Evolutionary conservation across 1,140 invertebrate species (phyloP).

Genomic region (Psix sp.): DNA sequence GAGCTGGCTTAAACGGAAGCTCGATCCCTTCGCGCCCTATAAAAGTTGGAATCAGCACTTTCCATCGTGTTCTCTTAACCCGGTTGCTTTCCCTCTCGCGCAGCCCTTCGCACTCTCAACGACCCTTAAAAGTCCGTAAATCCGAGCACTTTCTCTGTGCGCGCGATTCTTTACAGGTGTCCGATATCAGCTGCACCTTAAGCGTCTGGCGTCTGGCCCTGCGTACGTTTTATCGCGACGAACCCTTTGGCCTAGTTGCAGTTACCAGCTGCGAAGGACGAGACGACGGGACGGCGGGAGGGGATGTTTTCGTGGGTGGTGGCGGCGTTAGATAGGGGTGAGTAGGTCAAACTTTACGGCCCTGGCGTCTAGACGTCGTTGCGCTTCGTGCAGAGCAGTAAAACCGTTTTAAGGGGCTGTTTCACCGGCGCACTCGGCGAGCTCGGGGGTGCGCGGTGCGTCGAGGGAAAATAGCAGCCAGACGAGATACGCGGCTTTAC

Average conservation of each 20-base stretch:
- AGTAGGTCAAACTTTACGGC: constrained; percentile 78
- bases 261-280: constrained; percentile 10
- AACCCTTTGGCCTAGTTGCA: constrained; percentile 67
- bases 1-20: no score
- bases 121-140: constrained; percentile 33
- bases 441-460: constrained; percentile 7
- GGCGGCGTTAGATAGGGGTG: constrained; percentile 66
- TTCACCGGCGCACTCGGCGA: constrained; percentile 72
- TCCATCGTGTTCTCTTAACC: not conserved
- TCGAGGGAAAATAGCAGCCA: constrained; percentile 24
- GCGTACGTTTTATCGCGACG: constrained; percentile 38
- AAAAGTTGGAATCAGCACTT: constrained; percentile 1
- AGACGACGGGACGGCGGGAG: constrained; percentile 18
- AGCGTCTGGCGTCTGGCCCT: constrained; percentile 33
- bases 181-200: constrained; percentile 32
- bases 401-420: constrained; percentile 77
- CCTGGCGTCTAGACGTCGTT: constrained; percentile 76
- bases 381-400: constrained; percentile 73
- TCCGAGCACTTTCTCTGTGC: constrained; percentile 43
- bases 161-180: constrained; percentile 51
- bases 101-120: not conserved
- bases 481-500: constrained; percentile 53
- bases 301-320: constrained; percentile 30
- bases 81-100: constrained; percentile 1
- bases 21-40: no score